These are phyloP conservation scores for Drosophila melanogaster DNA, from an alignment of 1,140 invertebrate genomes.

Conservation along the genomic window Release_6_plus_ISO1_MT NC_004354.4:3673501-3674000, in stretches of 20 bases:
- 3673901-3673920: neutral
- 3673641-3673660: constrained; percentile 10
- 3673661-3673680: constrained; percentile 8
- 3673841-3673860: neutral
- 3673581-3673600: too few relatives aligned
- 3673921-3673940: neutral
- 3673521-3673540: neutral
- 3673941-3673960: constrained; percentile 1
- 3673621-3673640: constrained; percentile 26
- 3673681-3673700: constrained; percentile 31
- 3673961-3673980: neutral
- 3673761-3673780: neutral
- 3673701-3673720: constrained; percentile 14
- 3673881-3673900: neutral
- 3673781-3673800: neutral
- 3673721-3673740: constrained; percentile 3
- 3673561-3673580: neutral
- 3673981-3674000: constrained; percentile 16
- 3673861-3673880: neutral
- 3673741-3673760: constrained; percentile 6
- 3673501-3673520: neutral
- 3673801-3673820: neutral
- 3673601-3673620: constrained; percentile 5
- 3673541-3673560: neutral
- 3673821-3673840: too few relatives aligned